Base-by-base conservation (phyloP, 1,140 invertebrate species). In the Macrocentrus cingulum region DNA sequence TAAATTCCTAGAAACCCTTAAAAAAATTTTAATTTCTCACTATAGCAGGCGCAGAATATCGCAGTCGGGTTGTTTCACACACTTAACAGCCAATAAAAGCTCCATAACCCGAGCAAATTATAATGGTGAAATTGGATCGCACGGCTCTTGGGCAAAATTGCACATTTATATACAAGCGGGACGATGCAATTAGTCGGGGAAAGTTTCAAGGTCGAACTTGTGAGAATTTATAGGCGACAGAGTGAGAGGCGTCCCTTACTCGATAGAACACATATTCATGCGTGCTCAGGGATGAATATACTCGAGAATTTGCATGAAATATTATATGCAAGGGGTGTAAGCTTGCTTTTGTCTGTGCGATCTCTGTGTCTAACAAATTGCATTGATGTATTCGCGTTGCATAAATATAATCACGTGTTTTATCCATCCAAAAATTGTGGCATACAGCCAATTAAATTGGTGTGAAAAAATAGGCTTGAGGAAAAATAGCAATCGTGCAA, bases 51-150 rank as follows among this genome's bases (percentile, higher is more conserved):
- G n/a, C n/a, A n/a, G n/a, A n/a, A n/a, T n/a, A n/a, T n/a, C n/a
- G n/a, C n/a, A n/a, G n/a, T n/a, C n/a, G n/a, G n/a, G n/a, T n/a
- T n/a, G n/a, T 62, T 59, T 60, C 49, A 50, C 55, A 61, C 61
- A 60, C 61, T 66, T 29, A 29, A 29, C 25, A 9, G 25, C 25
- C 25, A 29, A 29, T 29, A 29, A 29, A 29, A 29, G 4, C 25
- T 4, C 9, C 4, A 29, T 29, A 29, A 29, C 25, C 4, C 4
- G 4, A 9, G 4, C 9, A 4, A 29, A 29, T 29, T 9, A 29
- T 29, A 5, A 29, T 29, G 4, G 9, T 29, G 4, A 29, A 29
- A 29, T 9, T 29, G 25, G 25, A 29, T 29, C 25, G 25, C 25
- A 9, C 25, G 25, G 9, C 9, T 5, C 25, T 4, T 29, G 25